phyloP scores from a whole-genome alignment of 2,888 invertebrate species.

The Peribatodes rhomboidaria region DNA sequence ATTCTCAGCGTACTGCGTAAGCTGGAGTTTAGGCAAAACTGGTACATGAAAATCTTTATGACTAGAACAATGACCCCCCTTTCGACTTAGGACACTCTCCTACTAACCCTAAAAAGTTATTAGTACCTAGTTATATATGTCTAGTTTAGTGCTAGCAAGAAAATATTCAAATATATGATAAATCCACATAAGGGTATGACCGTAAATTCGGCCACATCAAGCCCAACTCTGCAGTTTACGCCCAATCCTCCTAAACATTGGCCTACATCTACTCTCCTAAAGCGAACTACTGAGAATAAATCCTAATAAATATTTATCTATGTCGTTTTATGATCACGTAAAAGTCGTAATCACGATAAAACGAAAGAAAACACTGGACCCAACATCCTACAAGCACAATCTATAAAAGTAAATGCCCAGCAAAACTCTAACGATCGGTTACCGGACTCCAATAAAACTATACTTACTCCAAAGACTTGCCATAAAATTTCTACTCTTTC shows the following conservation, averaged over 20 bases:
- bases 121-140: too few relatives aligned
- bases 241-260: neutral
- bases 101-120: too few relatives aligned
- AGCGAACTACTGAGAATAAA: neutral
- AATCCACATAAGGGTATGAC: neutral
- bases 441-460: conserved; percentile 12
- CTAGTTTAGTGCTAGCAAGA: neutral
- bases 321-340: conserved; percentile 12
- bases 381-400: neutral
- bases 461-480: conserved; percentile 9
- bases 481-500: conserved; percentile 4
- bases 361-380: conserved; percentile 3
- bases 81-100: too few relatives aligned
- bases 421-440: conserved; percentile 1
- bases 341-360: conserved; percentile 15
- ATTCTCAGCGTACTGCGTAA: too few relatives aligned
- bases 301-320: conserved; percentile 6
- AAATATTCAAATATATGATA: neutral
- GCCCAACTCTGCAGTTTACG: neutral
- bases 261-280: neutral
- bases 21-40: too few relatives aligned
- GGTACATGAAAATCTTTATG: too few relatives aligned
- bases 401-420: conserved; percentile 13
- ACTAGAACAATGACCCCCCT: too few relatives aligned
- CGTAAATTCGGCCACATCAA: neutral